Evolutionary conservation across 2,888 invertebrate genomes (phyloP).

Genomic region (Plebejus anna): DNA sequence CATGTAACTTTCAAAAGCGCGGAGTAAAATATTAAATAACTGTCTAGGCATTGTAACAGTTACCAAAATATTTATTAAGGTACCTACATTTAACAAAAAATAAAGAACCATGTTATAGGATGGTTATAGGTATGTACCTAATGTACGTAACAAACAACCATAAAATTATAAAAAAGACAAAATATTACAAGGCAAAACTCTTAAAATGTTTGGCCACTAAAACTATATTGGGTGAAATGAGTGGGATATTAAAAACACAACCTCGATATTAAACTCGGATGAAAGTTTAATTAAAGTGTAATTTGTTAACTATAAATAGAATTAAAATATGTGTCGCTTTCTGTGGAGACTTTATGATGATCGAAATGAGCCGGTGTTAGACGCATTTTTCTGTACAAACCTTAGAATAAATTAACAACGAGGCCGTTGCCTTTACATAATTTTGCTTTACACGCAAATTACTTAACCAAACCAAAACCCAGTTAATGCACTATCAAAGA

Average conservation of each 20-base stretch:
- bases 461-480: not conserved
- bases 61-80: no score
- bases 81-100: not conserved
- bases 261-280: constrained; percentile 1
- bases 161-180: not conserved
- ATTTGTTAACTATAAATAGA: constrained; percentile 28
- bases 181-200: not conserved
- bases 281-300: constrained; percentile 5
- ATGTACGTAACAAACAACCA: no score
- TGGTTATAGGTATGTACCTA: no score
- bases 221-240: not conserved
- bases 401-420: not conserved
- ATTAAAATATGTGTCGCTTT: constrained; percentile 7
- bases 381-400: not conserved
- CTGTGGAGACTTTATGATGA: constrained; percentile 20
- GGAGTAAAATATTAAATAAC: no score
- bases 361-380: constrained; percentile 1
- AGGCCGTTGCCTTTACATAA: no score
- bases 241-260: constrained; percentile 3
- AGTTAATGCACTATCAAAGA: not conserved
- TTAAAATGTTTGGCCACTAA: not conserved
- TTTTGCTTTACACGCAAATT: not conserved
- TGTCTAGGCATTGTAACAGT: no score
- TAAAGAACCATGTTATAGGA: not conserved
- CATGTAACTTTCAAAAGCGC: no score